phyloP scores from a whole-genome alignment of 2,888 invertebrate species.

The Drosophila yooni region DNA sequence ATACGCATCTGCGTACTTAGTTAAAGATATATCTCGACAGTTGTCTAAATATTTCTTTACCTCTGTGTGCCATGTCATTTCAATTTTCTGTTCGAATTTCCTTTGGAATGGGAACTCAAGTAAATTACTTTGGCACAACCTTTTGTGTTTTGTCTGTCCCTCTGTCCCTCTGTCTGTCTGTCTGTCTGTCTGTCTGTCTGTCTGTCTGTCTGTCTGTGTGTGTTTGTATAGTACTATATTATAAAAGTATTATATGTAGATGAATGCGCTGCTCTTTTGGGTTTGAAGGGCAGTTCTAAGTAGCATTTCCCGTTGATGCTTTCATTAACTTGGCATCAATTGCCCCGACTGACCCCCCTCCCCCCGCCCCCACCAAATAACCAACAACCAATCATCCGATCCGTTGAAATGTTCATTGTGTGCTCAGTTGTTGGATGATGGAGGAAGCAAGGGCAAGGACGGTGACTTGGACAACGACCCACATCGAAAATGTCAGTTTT shows the following conservation, averaged over 20 bases:
- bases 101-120: slow-evolving; percentile 33
- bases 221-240: slow-evolving; percentile 36
- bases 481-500: slow-evolving; percentile 73
- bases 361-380: slow-evolving; percentile 1
- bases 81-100: slow-evolving; percentile 41
- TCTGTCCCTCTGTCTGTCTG: slow-evolving; percentile 4
- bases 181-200: neutral
- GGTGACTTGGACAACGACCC: slow-evolving; percentile 45
- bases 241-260: slow-evolving; percentile 50
- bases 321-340: slow-evolving; percentile 68
- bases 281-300: slow-evolving; percentile 48
- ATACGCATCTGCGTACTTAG: slow-evolving; percentile 19
- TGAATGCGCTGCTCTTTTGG: slow-evolving; percentile 31
- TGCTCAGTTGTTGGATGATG: neutral
- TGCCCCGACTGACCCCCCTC: slow-evolving; percentile 19
- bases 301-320: slow-evolving; percentile 64
- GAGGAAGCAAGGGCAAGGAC: neutral
- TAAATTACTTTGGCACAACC: slow-evolving; percentile 65
- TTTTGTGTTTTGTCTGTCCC: slow-evolving; percentile 44
- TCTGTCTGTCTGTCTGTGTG: slow-evolving; percentile 1
- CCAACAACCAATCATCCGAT: slow-evolving; percentile 30
- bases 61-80: slow-evolving; percentile 44
- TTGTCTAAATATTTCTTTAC: slow-evolving; percentile 42
- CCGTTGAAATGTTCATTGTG: slow-evolving; percentile 24
- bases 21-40: slow-evolving; percentile 43